Evolutionary conservation across 2,888 invertebrate genomes (phyloP), one percentile per base, ranked within the genome.

Genomic region (Tethea ocularis): DNA sequence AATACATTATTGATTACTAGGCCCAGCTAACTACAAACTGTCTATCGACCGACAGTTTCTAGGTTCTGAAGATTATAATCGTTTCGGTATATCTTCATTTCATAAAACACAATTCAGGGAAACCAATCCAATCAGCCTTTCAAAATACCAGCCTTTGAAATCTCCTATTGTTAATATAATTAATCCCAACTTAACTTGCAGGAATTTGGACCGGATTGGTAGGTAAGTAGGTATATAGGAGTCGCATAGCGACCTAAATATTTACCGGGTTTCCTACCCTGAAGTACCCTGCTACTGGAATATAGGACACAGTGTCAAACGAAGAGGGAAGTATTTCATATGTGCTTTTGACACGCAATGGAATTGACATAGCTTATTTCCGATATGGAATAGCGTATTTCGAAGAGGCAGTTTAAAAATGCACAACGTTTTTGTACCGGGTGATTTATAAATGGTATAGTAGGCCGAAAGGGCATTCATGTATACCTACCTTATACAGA

Each of bases 281-380:
- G n/a, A 7, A 1, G 2, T 17, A 20, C 8, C n/a, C 52, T 17
- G n/a, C 17, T 8, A 10, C 29, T 17, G 52, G 29, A 29, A 52
- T 15, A 17, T 52, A n/a, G 52, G 52, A 52, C 52, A 52, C 52
- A 26, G n/a, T 24, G 24, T 26, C 24, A 52, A 17, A 26, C 52
- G 24, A 24, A 26, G 41, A 20, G 17, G 17, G n/a, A 46, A 7
- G 41, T 46, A 46, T 46, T 46, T 17, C 41, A 20, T 8, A 46
- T 10, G 41, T 46, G 17, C 2, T 46, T 20, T 46, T 46, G 41
- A 20, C 41, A 17, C 23, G 15, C 17, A 17, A 17, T 29, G 23
- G 26, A 52, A 52, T 26, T 26, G 22, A 52, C 52, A 26, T 24
- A 52, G n/a, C 7, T 24, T n/a, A 26, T 52, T 52, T 52, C 52